phyloP scores from a whole-genome alignment of 2,888 invertebrate genomes.

The Athrips mouffetella region DNA sequence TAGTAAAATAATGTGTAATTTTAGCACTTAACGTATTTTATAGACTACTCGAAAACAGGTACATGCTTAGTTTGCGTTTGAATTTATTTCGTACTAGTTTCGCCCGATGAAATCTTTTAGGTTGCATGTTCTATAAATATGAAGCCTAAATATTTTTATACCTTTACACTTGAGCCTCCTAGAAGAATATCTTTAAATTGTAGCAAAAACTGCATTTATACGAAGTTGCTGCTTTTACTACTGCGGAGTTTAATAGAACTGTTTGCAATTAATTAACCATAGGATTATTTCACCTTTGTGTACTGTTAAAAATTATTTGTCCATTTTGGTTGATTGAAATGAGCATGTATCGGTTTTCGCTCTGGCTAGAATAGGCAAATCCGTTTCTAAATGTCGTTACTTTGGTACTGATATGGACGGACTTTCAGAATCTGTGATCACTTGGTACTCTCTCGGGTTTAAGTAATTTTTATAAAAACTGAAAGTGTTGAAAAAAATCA shows the following conservation, averaged over 20 bases:
- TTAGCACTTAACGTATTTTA: conserved; percentile 59
- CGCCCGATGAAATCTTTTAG: no score
- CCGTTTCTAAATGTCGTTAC: conserved; percentile 65
- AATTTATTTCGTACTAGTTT: no score
- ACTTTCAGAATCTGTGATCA: conserved; percentile 75
- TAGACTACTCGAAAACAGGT: conserved; percentile 54
- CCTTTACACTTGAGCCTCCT: no score
- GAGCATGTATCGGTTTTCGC: conserved; percentile 65
- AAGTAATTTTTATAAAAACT: conserved; percentile 61
- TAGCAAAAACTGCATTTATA: no score
- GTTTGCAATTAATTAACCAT: no score
- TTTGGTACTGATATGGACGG: conserved; percentile 68
- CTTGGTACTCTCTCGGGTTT: conserved; percentile 76
- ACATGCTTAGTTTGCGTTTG: conserved; percentile 45
- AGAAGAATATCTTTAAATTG: not conserved
- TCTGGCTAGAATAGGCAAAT: conserved; percentile 55
- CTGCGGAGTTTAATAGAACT: no score
- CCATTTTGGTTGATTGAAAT: no score
- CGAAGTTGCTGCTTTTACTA: no score
- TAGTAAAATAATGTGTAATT: conserved; percentile 35
- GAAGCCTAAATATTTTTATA: no score
- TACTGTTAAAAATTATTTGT: no score
- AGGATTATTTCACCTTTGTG: no score
- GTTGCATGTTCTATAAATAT: no score
- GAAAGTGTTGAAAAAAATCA: conserved; percentile 48